Base-by-base conservation (phyloP, 2,797 vertebrate genomes). In the Masticophis lateralis region DNA sequence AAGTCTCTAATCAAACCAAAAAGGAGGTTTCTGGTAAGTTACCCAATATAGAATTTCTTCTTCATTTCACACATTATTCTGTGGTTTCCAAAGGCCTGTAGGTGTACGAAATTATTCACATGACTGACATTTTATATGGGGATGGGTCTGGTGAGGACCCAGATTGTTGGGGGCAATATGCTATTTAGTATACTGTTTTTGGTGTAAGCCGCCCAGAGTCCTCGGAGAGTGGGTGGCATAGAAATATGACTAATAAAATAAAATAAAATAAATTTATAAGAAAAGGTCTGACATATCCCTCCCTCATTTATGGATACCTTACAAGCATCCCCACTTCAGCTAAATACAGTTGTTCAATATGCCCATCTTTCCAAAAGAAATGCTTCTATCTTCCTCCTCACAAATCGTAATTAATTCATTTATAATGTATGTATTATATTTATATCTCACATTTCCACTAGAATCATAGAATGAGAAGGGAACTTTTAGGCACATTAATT, bases 11-110 rank as follows among this genome's bases (percentile, higher is more conserved):
- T 63, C 96, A 97, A 37, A 98, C 98, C 47, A 93, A 43, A 86
- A 61, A 92, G 0, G 16, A 96, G 4, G 97, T 98, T 91, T 59
- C 96, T 90, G 94, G 98, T 99, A 95, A 98, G 98, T 95, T 86
- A 55, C 32, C 86, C 69, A 90, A 43, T 57, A 74, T 20, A 11
- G 59, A 43, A 88, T 1, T 0, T 57, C 32, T 74, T 79, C 0
- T 43, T 37, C 20, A 13, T 87, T 60, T 94, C 61, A 28, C 43
- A 69, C 20, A 16, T 16, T 74, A 63, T 51, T 60, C 32, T 90
- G 53, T 55, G 56, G 5, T 5, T 59, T 79, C 55, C 28, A 91
- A 59, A 90, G 10, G 37, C 55, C 43, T 79, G 69, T n/a, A 91
- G 11, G 1, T 59, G 13, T 91, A 56, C 7, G 56, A 91, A 60